Conservation (phyloP, 2,113 vertebrate species). For the Cromileptes altivelis region DNA sequence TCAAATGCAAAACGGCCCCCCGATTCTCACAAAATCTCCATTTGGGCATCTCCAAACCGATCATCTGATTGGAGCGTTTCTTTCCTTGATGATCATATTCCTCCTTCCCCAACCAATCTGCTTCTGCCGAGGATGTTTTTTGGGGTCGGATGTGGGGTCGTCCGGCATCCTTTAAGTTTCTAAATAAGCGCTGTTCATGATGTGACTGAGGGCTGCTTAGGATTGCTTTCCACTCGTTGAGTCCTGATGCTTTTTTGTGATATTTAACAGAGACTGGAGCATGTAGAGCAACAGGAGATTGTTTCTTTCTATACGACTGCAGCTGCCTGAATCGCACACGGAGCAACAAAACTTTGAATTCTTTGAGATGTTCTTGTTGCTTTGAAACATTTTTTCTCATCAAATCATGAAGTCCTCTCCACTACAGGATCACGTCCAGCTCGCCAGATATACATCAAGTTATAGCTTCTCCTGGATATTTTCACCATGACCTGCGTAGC, state of each 20-base stretch:
- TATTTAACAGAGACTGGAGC: conserved; percentile 40
- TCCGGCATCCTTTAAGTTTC: conserved; percentile 25
- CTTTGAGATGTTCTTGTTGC: conserved; percentile 18
- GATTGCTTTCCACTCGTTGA: not conserved
- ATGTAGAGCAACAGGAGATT: conserved; percentile 44
- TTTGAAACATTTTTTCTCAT: conserved; percentile 27
- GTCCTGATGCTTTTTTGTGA: conserved; percentile 43
- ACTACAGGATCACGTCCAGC: not conserved
- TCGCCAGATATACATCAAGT: not conserved
- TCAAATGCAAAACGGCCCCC: conserved; percentile 8
- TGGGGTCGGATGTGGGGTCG: not conserved
- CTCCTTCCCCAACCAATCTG: not conserved
- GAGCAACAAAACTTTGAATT: conserved; percentile 31
- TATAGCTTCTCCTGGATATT: not conserved
- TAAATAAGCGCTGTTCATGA: conserved; percentile 38
- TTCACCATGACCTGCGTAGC: not conserved
- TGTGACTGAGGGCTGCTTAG: conserved; percentile 48
- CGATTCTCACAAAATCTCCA: not conserved
- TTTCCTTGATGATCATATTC: not conserved
- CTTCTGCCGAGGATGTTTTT: conserved; percentile 8
- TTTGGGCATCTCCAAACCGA: conserved; percentile 26
- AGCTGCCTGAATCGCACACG: conserved; percentile 34
- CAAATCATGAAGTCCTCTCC: not conserved
- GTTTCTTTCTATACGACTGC: conserved; percentile 39
- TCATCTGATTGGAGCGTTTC: conserved; percentile 5